Percentiles rank a stretch among this genome's conserved stretches.
phyloP scores from a whole-genome alignment of 37 sponge, comb jelly and placozoan genomes.

The Mnemiopsis leidyi region DNA sequence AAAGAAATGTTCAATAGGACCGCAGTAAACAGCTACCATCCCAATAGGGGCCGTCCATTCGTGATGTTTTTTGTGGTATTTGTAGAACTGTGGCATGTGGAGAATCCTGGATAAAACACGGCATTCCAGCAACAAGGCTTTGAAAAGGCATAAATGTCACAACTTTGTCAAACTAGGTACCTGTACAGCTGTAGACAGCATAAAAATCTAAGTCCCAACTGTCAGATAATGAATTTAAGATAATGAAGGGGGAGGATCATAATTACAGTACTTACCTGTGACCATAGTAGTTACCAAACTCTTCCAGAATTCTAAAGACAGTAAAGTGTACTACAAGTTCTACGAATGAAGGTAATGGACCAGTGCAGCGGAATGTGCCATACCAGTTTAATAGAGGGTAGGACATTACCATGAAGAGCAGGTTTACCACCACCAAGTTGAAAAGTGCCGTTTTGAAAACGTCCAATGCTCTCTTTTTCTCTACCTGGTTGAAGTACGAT shows the following conservation, averaged over 20 bases:
- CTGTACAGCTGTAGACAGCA: no score
- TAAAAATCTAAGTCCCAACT: no score
- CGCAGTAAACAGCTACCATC: constrained; percentile 77
- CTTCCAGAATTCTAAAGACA: background rate
- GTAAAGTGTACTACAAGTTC: background rate
- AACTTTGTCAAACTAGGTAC: no score
- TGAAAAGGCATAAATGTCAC: no score
- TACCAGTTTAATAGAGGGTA: background rate
- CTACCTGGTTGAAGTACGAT: background rate
- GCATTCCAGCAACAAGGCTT: no score
- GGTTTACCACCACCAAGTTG: background rate
- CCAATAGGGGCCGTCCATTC: constrained; percentile 87
- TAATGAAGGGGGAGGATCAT: no score
- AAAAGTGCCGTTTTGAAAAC: background rate
- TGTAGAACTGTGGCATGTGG: constrained; percentile 80
- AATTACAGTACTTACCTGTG: constrained; percentile 10
- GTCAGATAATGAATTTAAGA: no score
- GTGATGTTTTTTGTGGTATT: constrained; percentile 92
- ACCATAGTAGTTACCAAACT: background rate
- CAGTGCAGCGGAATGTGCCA: background rate
- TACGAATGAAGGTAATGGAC: background rate
- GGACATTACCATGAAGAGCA: background rate
- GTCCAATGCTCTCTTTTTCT: background rate
- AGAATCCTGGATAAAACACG: constrained; percentile 76
- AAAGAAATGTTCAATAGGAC: constrained; percentile 79